phyloP scores from a whole-genome alignment of 1,140 invertebrate species.

The Formica exsecta region DNA sequence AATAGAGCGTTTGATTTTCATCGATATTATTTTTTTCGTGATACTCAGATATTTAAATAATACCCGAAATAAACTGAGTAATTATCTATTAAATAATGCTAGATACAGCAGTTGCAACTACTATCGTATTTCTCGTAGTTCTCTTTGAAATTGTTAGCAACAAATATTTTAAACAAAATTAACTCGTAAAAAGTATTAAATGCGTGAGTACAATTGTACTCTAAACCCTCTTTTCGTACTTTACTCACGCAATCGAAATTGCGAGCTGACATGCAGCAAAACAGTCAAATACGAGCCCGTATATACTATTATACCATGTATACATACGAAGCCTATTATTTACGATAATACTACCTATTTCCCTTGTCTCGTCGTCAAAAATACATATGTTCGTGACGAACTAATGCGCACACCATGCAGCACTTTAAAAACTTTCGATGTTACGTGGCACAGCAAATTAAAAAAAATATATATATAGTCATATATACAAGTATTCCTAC shows the following conservation, averaged over 20 bases:
- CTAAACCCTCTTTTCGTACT: constrained; percentile 29
- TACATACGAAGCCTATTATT: constrained; percentile 58
- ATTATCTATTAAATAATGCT: background rate
- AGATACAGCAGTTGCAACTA: background rate
- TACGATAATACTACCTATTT: constrained; percentile 39
- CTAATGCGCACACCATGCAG: constrained; percentile 19
- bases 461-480: background rate
- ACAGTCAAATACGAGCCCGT: constrained; percentile 39
- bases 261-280: constrained; percentile 31
- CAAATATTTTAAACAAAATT: background rate
- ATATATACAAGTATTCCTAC: background rate
- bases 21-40: background rate
- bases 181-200: constrained; percentile 8
- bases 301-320: constrained; percentile 42
- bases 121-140: background rate
- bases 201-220: constrained; percentile 23
- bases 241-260: constrained; percentile 56
- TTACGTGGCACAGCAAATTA: constrained; percentile 6
- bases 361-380: constrained; percentile 31
- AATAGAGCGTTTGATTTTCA: background rate
- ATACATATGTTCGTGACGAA: constrained; percentile 40
- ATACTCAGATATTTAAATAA: background rate
- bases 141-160: background rate
- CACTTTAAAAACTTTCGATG: background rate
- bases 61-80: background rate